A percentile compares a stretch with the other conserved stretches of the same genome.
phyloP scores from a whole-genome alignment of 1,140 invertebrate species.

The Akabosia matsudoensis region DNA sequence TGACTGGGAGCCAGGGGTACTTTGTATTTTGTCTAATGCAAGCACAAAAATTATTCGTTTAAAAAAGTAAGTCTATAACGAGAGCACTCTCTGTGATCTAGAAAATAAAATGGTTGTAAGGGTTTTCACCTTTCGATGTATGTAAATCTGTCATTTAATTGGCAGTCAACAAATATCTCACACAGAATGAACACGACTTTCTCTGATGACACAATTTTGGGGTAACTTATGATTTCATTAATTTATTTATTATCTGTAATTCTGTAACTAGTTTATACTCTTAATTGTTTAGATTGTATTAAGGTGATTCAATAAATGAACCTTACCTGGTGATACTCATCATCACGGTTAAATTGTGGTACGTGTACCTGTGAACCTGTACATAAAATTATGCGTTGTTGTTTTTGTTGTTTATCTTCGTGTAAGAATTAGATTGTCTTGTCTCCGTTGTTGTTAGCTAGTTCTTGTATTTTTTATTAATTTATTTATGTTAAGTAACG shows the following conservation, averaged over 20 bases:
- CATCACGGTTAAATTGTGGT: constrained; percentile 14
- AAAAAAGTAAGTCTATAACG: no score
- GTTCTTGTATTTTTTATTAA: background rate
- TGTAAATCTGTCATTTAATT: background rate
- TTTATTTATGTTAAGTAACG: background rate
- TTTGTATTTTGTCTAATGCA: no score
- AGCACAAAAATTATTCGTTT: no score
- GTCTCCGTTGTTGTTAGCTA: no score
- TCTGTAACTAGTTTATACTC: background rate
- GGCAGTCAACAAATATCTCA: background rate
- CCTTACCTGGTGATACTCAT: constrained; percentile 3
- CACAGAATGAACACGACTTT: no score
- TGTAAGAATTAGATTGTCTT: background rate
- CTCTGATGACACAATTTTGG: background rate
- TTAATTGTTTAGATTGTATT: background rate
- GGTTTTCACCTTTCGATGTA: background rate
- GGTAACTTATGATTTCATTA: constrained; percentile 19
- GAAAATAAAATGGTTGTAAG: constrained; percentile 5
- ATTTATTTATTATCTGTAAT: background rate
- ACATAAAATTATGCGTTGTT: background rate
- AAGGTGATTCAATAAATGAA: background rate
- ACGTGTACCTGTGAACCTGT: constrained; percentile 19
- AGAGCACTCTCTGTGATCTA: background rate
- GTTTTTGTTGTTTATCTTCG: background rate
- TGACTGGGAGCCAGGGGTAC: no score